These are phyloP conservation scores for Candoia aspera DNA, from an alignment of 2,113 vertebrate species.

Conservation along the genomic window DNA sequence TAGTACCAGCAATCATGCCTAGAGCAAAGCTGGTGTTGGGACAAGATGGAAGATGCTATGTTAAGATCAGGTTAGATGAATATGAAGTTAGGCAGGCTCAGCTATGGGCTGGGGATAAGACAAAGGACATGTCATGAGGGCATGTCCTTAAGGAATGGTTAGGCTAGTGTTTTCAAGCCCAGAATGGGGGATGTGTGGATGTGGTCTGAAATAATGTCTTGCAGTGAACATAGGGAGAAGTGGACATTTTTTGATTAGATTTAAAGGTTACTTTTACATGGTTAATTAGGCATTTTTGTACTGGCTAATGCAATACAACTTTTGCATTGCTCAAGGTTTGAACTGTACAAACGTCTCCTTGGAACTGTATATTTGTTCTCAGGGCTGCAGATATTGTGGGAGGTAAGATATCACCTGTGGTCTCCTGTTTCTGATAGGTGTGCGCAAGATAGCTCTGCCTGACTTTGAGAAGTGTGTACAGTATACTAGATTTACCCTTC, in stretches of 20 bases:
- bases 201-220: background rate
- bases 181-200: background rate
- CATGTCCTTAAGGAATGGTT: background rate
- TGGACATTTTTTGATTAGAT: background rate
- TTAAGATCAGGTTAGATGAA: background rate
- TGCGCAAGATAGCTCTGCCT: background rate
- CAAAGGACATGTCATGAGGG: background rate
- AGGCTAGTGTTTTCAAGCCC: background rate
- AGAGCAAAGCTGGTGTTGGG: background rate
- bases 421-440: background rate
- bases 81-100: background rate
- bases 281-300: background rate
- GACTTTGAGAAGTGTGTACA: background rate
- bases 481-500: background rate
- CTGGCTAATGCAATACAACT: background rate
- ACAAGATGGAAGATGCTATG: background rate
- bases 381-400: background rate
- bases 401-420: background rate
- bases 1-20: background rate
- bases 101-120: background rate
- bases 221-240: background rate
- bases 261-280: background rate
- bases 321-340: background rate
- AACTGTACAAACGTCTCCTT: background rate
- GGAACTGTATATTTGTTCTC: too few species aligned